Base-by-base conservation (phyloP, 1,140 invertebrate species). In the Halictus rubicundus region DNA sequence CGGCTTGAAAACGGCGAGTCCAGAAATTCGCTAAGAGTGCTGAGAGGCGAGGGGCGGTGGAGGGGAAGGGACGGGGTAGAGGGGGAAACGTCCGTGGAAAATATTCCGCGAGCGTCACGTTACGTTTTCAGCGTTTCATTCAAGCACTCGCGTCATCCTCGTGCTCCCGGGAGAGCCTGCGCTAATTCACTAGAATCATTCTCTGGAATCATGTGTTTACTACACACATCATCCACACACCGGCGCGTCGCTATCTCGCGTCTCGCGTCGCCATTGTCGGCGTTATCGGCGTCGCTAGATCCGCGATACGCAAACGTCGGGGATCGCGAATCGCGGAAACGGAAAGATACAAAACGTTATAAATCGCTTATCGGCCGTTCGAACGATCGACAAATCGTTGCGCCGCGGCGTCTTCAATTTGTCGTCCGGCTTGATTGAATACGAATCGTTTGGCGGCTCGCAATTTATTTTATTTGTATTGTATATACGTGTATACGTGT, bases 41-140 rank as follows among this genome's bases (percentile, higher is more conserved):
- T 42, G 46, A 14, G 19, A 52, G 14, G 19, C 49, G 14, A 16
- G 16, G 3, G 14, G 6, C 46, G 46, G 10, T 2, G 16, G 14
- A 14, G 46, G 16, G 10, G n/a, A n/a, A n/a, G n/a, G n/a, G n/a
- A 1, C 46, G 46, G 46, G n/a, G n/a, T n/a, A 19, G 6, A 49
- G 14, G 4, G 49, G 5, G 49, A 14, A 16, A 16, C 59, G 59
- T 25, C 23, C 16, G 63, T 46, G 64, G 64, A 66, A 66, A 66
- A 66, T 66, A 46, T 66, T 66, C 23, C 39, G 64, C 64, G 21
- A 39, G 10, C 63, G 37, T 42, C 37, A n/a, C 63, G 21, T 65
- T 42, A 65, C 63, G 21, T 65, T 42, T 65, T 14, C 37, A 37
- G 7, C 37, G 52, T 21, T 60, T 60, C 74, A 69, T 76, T 76